phyloP scores from a whole-genome alignment of 1,140 invertebrate species.

The Anagrus nilaparvatae region DNA sequence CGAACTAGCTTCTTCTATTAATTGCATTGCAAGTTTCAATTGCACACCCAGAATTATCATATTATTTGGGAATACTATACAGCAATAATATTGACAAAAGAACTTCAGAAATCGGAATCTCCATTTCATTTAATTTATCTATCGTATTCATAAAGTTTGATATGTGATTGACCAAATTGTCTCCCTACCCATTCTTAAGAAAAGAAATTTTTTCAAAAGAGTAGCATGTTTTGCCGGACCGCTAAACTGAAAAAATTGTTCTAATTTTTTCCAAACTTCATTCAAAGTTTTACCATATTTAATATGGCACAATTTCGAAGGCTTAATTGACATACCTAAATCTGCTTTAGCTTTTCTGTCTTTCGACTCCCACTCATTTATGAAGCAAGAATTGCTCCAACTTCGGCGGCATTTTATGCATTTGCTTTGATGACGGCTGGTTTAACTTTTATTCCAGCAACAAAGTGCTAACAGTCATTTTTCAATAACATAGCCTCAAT shows the following conservation, averaged over 20 bases:
- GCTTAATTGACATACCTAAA: background rate
- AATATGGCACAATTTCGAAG: background rate
- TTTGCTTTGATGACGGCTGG: background rate
- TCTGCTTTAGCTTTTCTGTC: constrained; percentile 3
- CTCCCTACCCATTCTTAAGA: background rate
- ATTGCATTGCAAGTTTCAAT: constrained; percentile 13
- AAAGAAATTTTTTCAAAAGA: background rate
- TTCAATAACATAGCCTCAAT: no score
- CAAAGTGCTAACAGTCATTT: constrained; percentile 9
- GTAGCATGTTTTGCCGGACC: constrained; percentile 4
- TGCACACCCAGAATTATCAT: constrained; percentile 13
- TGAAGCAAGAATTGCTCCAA: background rate
- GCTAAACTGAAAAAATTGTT: background rate
- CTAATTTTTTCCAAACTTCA: constrained; percentile 7
- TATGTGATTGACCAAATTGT: constrained; percentile 3
- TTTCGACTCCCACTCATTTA: background rate
- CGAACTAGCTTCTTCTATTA: constrained; percentile 10
- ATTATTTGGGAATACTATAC: constrained; percentile 12
- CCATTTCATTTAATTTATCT: constrained; percentile 8
- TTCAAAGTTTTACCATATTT: constrained; percentile 1
- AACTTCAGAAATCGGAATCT: constrained; percentile 9
- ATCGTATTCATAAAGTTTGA: constrained; percentile 7
- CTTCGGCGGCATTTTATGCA: no score
- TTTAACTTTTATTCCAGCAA: background rate
- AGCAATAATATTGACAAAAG: constrained; percentile 13